These are phyloP conservation scores for Ectropis crepuscularia DNA, from an alignment of 2,888 invertebrate genomes.

Conservation along the genomic window DNA sequence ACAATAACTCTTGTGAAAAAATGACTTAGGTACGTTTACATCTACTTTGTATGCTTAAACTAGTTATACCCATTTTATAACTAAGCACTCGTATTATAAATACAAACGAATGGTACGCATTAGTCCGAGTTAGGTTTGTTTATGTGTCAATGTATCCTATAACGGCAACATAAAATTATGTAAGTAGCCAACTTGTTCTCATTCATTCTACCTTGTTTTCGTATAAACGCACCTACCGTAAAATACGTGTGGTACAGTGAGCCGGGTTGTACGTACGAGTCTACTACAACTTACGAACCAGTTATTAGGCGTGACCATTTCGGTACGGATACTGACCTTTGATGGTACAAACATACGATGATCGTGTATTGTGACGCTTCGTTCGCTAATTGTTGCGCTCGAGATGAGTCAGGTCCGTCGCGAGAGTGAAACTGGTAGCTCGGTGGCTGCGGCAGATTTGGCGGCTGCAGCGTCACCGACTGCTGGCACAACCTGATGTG, in stretches of 20 bases:
- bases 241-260: constrained; percentile 76
- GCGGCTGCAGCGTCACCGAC: constrained; percentile 60
- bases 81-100: not conserved
- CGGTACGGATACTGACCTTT: constrained; percentile 84
- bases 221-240: constrained; percentile 78
- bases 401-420: constrained; percentile 75
- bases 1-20: no score
- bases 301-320: constrained; percentile 85
- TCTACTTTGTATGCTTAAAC: not conserved
- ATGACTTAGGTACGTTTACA: no score
- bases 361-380: constrained; percentile 74
- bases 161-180: constrained; percentile 45
- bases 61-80: not conserved
- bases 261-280: constrained; percentile 79
- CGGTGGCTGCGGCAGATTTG: constrained; percentile 48
- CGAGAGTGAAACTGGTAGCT: constrained; percentile 60
- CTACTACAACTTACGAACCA: constrained; percentile 83
- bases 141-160: constrained; percentile 27
- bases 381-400: constrained; percentile 79
- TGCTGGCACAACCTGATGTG: constrained; percentile 77
- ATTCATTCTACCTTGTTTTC: constrained; percentile 72
- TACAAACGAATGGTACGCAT: not conserved
- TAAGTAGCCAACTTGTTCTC: constrained; percentile 32
- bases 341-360: constrained; percentile 75
- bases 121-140: not conserved